A percentile compares a stretch with the other conserved stretches of the same genome.
phyloP scores from a whole-genome alignment of 2,888 invertebrate genomes.

The Drosophila mimetica region DNA sequence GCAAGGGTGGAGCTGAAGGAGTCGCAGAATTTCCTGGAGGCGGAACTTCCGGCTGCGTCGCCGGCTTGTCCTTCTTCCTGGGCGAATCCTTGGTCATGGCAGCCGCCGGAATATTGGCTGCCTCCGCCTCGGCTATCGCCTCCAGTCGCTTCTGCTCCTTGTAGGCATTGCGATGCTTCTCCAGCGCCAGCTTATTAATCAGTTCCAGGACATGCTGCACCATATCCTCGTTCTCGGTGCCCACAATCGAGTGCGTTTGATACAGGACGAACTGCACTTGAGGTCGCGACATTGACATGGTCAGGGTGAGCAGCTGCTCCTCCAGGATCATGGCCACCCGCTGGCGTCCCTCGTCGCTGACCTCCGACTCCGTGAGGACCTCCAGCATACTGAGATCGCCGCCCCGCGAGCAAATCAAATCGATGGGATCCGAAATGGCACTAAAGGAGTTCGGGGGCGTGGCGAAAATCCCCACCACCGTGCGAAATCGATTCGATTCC shows the following conservation, averaged over 20 bases:
- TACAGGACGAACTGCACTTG: constrained; percentile 93
- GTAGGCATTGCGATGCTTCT: constrained; percentile 87
- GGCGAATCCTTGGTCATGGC: constrained; percentile 73
- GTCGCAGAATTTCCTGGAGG: constrained; percentile 25
- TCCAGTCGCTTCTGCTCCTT: constrained; percentile 80
- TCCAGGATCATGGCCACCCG: constrained; percentile 89
- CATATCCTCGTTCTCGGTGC: constrained; percentile 91
- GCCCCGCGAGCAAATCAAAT: constrained; percentile 91
- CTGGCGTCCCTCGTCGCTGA: constrained; percentile 87
- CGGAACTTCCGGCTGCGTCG: constrained; percentile 53
- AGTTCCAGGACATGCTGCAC: constrained; percentile 88
- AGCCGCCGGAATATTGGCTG: constrained; percentile 80
- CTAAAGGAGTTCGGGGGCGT: constrained; percentile 93
- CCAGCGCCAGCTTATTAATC: constrained; percentile 89
- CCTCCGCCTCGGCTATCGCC: constrained; percentile 81
- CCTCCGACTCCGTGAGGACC: constrained; percentile 89
- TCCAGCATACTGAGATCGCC: constrained; percentile 91
- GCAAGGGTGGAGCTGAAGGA: constrained; percentile 27
- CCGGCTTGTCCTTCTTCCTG: constrained; percentile 66
- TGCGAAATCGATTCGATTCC: constrained; percentile 86
- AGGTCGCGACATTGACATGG: constrained; percentile 90
- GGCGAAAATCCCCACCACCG: constrained; percentile 88
- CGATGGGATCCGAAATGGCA: constrained; percentile 91
- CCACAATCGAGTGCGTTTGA: constrained; percentile 91
- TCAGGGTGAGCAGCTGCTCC: constrained; percentile 90